These are phyloP conservation scores for Macaca mulatta DNA, from an alignment of 2,113 vertebrate species.

Conservation along the genomic window DNA sequence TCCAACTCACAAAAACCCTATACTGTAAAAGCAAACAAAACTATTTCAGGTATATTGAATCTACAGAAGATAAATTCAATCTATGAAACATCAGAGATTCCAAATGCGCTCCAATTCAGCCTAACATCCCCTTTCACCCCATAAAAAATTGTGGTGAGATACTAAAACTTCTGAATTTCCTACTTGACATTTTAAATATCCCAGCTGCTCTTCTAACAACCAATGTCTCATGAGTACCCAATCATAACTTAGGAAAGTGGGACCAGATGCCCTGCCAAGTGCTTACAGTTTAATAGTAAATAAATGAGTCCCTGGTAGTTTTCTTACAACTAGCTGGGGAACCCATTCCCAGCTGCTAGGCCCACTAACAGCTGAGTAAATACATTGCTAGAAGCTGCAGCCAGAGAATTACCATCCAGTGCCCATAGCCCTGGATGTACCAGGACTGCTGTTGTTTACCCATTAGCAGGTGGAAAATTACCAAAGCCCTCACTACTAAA, in stretches of 20 bases:
- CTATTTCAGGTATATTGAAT: not conserved
- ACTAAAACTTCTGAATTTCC: slow-evolving; percentile 39
- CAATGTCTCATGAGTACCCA: slow-evolving; percentile 37
- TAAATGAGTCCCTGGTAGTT: slow-evolving; percentile 75
- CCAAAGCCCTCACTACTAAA: not conserved
- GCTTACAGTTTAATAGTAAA: slow-evolving; percentile 73
- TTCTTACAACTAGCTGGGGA: slow-evolving; percentile 64
- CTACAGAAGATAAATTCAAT: not conserved
- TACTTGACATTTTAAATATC: slow-evolving; percentile 54
- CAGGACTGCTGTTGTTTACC: slow-evolving; percentile 61
- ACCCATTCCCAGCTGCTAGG: slow-evolving; percentile 76
- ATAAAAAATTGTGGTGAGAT: not conserved
- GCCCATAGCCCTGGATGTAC: slow-evolving; percentile 38
- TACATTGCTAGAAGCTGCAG: slow-evolving; percentile 54
- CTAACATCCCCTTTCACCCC: too few relatives aligned
- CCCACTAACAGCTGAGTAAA: slow-evolving; percentile 81
- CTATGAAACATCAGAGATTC: not conserved
- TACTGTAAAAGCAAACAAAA: not conserved
- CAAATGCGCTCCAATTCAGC: not conserved
- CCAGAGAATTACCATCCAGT: slow-evolving; percentile 61
- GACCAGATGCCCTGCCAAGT: slow-evolving; percentile 75
- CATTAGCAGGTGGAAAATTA: slow-evolving; percentile 66
- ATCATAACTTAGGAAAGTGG: slow-evolving; percentile 68
- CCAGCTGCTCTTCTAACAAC: slow-evolving; percentile 52
- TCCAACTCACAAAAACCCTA: not conserved